A percentile compares a stretch with the other conserved stretches of the same genome.
Conservation (phyloP, 1,140 invertebrate genomes). For the Patella vulgata region DNA sequence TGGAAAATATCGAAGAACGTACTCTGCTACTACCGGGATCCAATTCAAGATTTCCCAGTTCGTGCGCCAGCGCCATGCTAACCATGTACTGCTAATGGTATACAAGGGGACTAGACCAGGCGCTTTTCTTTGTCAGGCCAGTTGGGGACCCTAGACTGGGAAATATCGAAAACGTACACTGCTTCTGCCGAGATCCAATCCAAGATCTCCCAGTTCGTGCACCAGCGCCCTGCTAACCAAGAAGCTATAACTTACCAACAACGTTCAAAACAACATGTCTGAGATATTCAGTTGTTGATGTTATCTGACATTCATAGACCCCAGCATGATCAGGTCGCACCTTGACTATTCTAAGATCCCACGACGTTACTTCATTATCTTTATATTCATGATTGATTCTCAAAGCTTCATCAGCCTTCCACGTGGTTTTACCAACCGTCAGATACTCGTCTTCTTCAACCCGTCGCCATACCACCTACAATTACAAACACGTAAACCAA, state of each 20-base stretch:
- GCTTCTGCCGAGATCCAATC: too few relatives aligned
- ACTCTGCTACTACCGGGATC: too few relatives aligned
- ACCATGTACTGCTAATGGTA: too few relatives aligned
- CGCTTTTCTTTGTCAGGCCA: too few relatives aligned
- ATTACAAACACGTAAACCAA: conserved; percentile 5
- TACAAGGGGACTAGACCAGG: too few relatives aligned
- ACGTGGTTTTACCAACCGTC: conserved; percentile 16
- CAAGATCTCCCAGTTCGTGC: too few relatives aligned
- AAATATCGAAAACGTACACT: too few relatives aligned
- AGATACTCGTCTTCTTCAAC: conserved; percentile 14
- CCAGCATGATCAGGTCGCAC: conserved; percentile 8
- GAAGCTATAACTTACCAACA: conserved; percentile 11
- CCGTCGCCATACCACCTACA: conserved; percentile 16
- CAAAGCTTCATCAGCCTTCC: conserved; percentile 10
- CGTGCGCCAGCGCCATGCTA: too few relatives aligned
- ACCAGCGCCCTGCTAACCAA: too few relatives aligned
- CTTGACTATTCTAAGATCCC: conserved; percentile 11
- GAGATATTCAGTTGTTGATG: conserved; percentile 2
- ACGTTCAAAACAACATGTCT: conserved; percentile 8
- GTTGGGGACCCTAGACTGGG: too few relatives aligned
- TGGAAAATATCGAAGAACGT: too few relatives aligned
- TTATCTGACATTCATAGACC: conserved; percentile 19
- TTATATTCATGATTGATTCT: conserved; percentile 5
- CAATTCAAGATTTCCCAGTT: too few relatives aligned
- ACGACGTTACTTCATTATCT: conserved; percentile 9